Evolutionary conservation across 1,140 invertebrate genomes (phyloP), one percentile per base, ranked within the genome.

Genomic region (Dendrolimus kikuchii): DNA sequence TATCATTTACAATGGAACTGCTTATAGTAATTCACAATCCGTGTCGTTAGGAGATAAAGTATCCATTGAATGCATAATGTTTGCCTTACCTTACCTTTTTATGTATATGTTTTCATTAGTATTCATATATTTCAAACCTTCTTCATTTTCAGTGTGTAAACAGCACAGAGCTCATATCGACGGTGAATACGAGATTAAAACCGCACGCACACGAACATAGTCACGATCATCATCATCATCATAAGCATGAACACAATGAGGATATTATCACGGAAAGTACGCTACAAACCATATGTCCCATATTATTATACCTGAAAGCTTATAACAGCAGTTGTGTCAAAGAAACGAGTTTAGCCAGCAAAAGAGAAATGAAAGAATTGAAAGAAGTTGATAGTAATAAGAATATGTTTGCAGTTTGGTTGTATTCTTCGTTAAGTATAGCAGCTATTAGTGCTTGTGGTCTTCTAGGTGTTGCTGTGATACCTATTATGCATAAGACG

Each of bases 401-500:
- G 59, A 85, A 81, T 62, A 82, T 77, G 74, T 76, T 69, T 10
- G 68, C 74, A 0, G 94, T 95, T 7, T 97, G 95, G 95, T 66
- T 95, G 7, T 97, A 95, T 78, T 93, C 94, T 1, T 92, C 90
- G 23, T 66, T 93, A 41, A 93, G 95, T 61, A 95, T 97, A 62
- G 78, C 95, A 38, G 88, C 94, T 40, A 96, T 97, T 57, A 95
- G 95, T 70, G 85, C 95, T 5, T 95, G 95, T 65, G 96, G 96
- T 40, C 77, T 98, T 43, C 79, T 96, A 6, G 95, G 93, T 7
- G 92, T 97, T 23, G 92, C 92, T 37, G 93, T 98, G 4, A 95
- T 98, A 73, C 96, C 96, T 2, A 90, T 96, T 7, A 96, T 97
- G 93, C 92, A 95, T 74, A 95, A 94, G 70, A 90, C 91, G 51